Percentiles rank a stretch among this genome's conserved stretches.
Conservation (phyloP, 2,888 invertebrate species). For the Phragmatobia fuliginosa region DNA sequence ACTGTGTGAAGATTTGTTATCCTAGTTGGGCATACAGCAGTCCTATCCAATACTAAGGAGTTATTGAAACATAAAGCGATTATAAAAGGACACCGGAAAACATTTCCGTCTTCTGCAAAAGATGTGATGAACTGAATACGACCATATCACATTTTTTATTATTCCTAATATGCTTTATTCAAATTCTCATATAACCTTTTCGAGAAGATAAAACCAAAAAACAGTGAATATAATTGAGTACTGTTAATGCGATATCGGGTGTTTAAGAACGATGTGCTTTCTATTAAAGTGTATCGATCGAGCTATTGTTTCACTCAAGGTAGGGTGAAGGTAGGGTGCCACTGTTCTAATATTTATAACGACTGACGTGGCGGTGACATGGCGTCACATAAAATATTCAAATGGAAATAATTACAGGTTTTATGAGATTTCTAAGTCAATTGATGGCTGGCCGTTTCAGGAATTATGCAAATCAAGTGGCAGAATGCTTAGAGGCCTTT, state of each 20-base stretch:
- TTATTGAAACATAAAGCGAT: background rate
- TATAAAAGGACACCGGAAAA: background rate
- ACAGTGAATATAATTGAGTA: background rate
- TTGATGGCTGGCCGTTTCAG: no score
- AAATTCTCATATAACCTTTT: background rate
- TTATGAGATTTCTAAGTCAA: no score
- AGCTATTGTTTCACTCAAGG: constrained; percentile 37
- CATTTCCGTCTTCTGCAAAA: background rate
- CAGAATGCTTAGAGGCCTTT: no score
- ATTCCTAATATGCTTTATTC: background rate
- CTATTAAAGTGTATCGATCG: constrained; percentile 43
- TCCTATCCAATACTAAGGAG: background rate
- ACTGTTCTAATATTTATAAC: constrained; percentile 1
- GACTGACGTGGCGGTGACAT: background rate
- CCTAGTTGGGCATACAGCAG: background rate
- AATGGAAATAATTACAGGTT: background rate
- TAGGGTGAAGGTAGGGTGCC: no score
- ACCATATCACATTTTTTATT: no score
- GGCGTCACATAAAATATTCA: background rate
- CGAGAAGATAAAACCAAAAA: background rate
- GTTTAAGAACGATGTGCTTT: background rate
- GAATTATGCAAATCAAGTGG: no score
- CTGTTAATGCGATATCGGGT: background rate
- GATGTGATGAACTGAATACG: background rate
- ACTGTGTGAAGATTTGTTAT: background rate